These are phyloP conservation scores for Catocala nupta DNA, from an alignment of 2,888 invertebrate species.

Conservation along the genomic window DNA sequence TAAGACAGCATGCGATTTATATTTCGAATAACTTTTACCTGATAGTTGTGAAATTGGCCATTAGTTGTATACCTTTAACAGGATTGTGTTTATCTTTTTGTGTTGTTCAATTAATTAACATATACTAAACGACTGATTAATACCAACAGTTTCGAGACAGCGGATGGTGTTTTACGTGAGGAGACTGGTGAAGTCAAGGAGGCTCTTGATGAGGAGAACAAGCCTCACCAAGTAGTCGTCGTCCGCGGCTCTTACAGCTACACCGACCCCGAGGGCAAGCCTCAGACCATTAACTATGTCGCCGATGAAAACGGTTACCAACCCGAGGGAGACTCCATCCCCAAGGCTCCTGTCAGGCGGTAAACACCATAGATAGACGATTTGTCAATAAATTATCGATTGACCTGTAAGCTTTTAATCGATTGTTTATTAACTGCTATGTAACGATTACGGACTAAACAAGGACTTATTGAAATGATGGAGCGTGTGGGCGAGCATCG, in stretches of 20 bases:
- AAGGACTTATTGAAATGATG: not conserved
- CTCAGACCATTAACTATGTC: conserved; percentile 82
- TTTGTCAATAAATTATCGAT: no score
- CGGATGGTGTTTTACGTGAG: conserved; percentile 85
- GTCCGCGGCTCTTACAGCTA: conserved; percentile 88
- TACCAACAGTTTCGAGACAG: conserved; percentile 77
- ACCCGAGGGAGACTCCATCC: conserved; percentile 88
- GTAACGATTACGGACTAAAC: no score
- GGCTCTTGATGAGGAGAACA: conserved; percentile 85
- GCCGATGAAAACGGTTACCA: conserved; percentile 90
- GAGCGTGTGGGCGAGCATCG: not conserved
- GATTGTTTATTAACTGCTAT: no score
- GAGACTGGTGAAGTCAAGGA: conserved; percentile 81
- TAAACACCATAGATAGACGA: conserved; percentile 28
- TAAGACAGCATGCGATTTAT: no score
- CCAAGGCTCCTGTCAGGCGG: conserved; percentile 73
- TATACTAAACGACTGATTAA: not conserved
- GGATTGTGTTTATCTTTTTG: not conserved
- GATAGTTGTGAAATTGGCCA: no score
- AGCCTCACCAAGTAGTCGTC: conserved; percentile 84
- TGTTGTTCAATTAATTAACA: conserved; percentile 15
- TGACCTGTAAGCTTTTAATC: no score
- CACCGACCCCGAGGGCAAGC: conserved; percentile 85
- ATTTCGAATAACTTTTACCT: no score
- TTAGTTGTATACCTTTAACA: no score